A percentile compares a stretch with the other conserved stretches of the same genome.
phyloP scores from a whole-genome alignment of 2,113 vertebrate species.

The Callithrix jacchus region DNA sequence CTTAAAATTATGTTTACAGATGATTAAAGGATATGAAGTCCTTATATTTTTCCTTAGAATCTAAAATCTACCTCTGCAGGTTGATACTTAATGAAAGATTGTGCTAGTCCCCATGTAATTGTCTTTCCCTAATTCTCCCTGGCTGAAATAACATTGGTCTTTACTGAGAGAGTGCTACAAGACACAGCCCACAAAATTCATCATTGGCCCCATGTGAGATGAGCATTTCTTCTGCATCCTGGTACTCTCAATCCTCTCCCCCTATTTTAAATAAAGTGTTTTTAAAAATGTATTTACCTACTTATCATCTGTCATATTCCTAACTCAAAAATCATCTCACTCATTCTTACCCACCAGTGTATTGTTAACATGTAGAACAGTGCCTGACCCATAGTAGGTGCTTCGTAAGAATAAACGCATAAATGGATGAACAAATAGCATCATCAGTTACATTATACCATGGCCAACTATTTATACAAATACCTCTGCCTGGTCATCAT shows the following conservation, averaged over 20 bases:
- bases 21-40: background rate
- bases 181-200: background rate
- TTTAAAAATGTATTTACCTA: background rate
- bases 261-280: background rate
- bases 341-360: background rate
- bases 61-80: background rate
- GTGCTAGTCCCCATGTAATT: accelerated
- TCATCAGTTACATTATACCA: background rate
- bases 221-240: background rate
- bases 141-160: background rate
- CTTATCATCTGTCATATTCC: background rate
- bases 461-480: background rate
- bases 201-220: background rate
- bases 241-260: background rate
- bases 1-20: background rate
- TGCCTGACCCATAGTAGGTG: background rate
- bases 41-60: background rate
- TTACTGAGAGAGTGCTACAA: background rate
- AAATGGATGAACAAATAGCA: background rate
- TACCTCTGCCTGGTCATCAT: background rate
- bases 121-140: background rate
- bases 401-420: background rate
- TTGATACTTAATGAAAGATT: background rate
- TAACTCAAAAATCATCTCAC: background rate
- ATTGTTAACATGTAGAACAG: background rate